Evolutionary conservation across 2,797 vertebrate species (phyloP), one percentile per base, ranked within the genome.

Genomic region (Lagodon rhomboides): DNA sequence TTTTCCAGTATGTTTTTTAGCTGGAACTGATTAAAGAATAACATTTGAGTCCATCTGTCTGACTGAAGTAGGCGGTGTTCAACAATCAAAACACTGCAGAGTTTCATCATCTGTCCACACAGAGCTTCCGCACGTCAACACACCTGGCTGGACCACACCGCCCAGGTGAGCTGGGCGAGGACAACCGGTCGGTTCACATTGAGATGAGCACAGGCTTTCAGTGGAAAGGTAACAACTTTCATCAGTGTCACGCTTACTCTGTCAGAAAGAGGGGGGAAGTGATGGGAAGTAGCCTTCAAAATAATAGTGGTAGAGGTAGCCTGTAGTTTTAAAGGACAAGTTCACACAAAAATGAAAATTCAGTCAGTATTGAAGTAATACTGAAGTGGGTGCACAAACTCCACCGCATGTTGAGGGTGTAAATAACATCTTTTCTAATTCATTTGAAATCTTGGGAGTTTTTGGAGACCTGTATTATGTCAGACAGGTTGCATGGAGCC

Each of bases 111-210:
- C 18, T 60, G 16, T 79, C 71, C 18, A 1, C 53, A 7, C 22
- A 3, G 17, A 54, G 34, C 17, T 47, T 22, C 13, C 10, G 5
- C 12, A 53, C 16, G 12, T 54, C 22, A 69, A 23, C 75, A 64
- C 75, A 54, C 12, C 49, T 72, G 50, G 12, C 49, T 3, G 67
- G 43, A 56, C 38, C 75, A 34, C 69, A 47, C 78, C 66, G 4
- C 53, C 82, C 67, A 11, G 53, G 65, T n/a, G 8, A 10, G n/a
- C 78, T 20, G 82, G 68, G 63, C 59, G 16, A 55, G 73, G 41
- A 70, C 47, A 81, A 92, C 93, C 84, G 80, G 92, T 90, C 80
- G 1, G 87, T 70, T 44, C 18, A 73, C 92, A 91, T 92, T 91
- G 18, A 69, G 41, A 17, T 11, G 16, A n/a, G 10, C 8, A 4